A percentile compares a stretch with the other conserved stretches of the same genome.
Evolutionary conservation across 1,140 invertebrate genomes (phyloP).

Genomic region (Drosophila pandora): DNA sequence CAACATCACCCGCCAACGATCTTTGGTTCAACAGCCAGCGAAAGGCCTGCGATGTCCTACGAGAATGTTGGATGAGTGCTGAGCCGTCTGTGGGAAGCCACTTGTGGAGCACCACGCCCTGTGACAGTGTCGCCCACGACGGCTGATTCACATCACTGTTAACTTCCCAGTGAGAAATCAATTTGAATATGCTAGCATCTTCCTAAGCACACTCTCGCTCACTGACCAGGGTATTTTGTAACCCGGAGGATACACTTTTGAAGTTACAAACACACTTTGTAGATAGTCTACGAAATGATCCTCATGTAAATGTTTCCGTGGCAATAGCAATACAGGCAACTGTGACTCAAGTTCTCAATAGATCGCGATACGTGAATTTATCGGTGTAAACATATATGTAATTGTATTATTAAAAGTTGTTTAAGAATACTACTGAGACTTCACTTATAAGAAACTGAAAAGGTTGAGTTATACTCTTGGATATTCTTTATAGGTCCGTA

Average conservation of each 20-base stretch:
- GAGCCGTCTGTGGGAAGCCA: conserved; percentile 83
- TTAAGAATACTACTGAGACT: not conserved
- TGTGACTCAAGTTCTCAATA: conserved; percentile 29
- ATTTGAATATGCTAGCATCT: not conserved
- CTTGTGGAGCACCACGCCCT: conserved; percentile 78
- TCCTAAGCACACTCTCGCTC: conserved; percentile 2
- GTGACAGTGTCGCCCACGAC: conserved; percentile 77
- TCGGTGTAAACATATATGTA: conserved; percentile 21
- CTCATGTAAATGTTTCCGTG: conserved; percentile 50
- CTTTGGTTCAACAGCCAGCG: conserved; percentile 53
- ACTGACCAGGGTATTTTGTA: conserved; percentile 22
- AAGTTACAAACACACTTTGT: conserved; percentile 4
- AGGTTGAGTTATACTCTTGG: not conserved
- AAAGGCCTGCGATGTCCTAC: conserved; percentile 78
- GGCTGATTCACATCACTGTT: conserved; percentile 67
- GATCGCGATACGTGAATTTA: conserved; percentile 25
- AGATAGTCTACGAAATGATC: conserved; percentile 50
- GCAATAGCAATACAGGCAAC: conserved; percentile 30
- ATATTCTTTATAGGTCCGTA: conserved; percentile 1
- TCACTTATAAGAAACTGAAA: not conserved
- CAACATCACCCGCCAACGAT: conserved; percentile 59
- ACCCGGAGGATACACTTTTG: not conserved
- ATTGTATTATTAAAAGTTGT: conserved; percentile 7
- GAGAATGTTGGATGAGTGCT: conserved; percentile 83
- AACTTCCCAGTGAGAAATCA: conserved; percentile 22